A percentile compares a stretch with the other conserved stretches of the same genome.
These are phyloP conservation scores for Anagyrus pseudococci DNA, from an alignment of 2,888 invertebrate genomes.

Conservation along the genomic window DNA sequence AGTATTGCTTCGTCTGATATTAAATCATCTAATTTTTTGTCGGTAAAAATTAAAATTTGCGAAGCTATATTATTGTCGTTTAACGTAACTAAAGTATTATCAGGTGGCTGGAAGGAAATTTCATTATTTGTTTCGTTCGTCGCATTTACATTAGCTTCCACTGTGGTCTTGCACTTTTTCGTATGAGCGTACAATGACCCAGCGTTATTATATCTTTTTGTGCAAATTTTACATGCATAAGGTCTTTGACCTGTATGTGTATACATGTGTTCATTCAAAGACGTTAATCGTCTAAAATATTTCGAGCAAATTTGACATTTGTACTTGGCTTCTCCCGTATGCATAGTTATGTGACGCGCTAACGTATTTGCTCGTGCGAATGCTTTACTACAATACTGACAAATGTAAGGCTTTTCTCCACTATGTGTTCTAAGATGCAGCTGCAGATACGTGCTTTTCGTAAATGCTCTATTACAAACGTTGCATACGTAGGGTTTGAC, in stretches of 20 bases:
- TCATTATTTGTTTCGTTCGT: conserved; percentile 39
- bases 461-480: conserved; percentile 55
- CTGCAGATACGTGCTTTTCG: conserved; percentile 57
- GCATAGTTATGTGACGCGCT: conserved; percentile 58
- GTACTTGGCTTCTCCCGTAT: conserved; percentile 58
- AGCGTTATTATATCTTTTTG: conserved; percentile 54
- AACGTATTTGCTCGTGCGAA: conserved; percentile 57
- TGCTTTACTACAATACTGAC: conserved; percentile 56
- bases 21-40: conserved; percentile 48
- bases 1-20: conserved; percentile 42
- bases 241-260: conserved; percentile 58
- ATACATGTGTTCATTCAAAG: conserved; percentile 56
- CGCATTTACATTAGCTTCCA: conserved; percentile 45
- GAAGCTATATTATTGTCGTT: conserved; percentile 39
- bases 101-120: conserved; percentile 18
- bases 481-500: conserved; percentile 57
- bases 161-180: conserved; percentile 50
- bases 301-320: conserved; percentile 57
- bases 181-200: conserved; percentile 57
- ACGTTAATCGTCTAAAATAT: conserved; percentile 55
- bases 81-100: not conserved
- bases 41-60: conserved; percentile 49
- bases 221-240: conserved; percentile 57
- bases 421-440: conserved; percentile 56
- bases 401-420: conserved; percentile 58